phyloP scores from a whole-genome alignment of 2,888 invertebrate species.

The Synergus gifuensis region DNA sequence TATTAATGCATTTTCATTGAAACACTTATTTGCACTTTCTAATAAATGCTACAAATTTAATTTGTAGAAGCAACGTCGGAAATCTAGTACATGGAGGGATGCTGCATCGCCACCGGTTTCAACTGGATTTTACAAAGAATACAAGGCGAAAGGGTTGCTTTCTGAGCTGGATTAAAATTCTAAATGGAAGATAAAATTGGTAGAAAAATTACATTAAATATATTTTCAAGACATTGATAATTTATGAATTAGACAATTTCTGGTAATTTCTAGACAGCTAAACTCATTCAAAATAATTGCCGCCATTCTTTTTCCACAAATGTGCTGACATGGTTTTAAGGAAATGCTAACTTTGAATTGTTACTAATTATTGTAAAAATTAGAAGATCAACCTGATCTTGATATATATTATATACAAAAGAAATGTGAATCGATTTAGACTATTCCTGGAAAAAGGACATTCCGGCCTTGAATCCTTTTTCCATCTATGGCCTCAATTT shows the following conservation, averaged over 20 bases:
- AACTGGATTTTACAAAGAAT: not conserved
- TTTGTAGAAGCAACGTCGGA: not conserved
- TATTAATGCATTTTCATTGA: not conserved
- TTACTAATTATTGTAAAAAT: too few species aligned
- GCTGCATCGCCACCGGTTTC: not conserved
- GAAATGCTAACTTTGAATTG: too few species aligned
- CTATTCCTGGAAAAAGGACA: too few species aligned
- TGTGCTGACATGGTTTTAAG: too few species aligned
- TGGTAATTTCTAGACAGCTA: not conserved
- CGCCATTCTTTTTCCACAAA: too few species aligned
- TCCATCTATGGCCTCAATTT: too few species aligned
- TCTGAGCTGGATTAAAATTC: not conserved
- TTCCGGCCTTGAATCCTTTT: too few species aligned
- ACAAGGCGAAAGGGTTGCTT: not conserved
- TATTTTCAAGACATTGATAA: not conserved
- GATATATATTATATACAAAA: too few species aligned
- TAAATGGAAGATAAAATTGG: not conserved
- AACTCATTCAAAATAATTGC: too few species aligned
- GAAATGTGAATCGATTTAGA: too few species aligned
- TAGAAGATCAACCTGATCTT: too few species aligned
- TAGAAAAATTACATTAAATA: not conserved
- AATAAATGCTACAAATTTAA: not conserved
- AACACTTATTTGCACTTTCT: not conserved
- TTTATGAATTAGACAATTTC: not conserved
- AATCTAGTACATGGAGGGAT: not conserved